phyloP scores from a whole-genome alignment of 2,888 invertebrate genomes.

The Hedychridium roseum region DNA sequence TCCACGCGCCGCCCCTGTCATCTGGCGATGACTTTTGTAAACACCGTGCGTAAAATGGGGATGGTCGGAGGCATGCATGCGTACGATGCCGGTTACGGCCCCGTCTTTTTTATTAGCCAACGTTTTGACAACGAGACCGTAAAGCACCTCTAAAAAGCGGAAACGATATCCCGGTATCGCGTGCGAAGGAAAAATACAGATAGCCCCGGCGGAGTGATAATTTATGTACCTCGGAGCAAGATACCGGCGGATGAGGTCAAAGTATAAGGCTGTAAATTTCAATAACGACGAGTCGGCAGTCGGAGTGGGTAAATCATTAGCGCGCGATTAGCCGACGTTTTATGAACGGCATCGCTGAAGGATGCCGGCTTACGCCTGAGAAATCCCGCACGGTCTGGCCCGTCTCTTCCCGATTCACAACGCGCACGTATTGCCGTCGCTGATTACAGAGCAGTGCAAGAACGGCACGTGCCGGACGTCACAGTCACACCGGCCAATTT shows the following conservation, averaged over 20 bases:
- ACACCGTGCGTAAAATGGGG: constrained; percentile 34
- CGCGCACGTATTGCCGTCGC: constrained; percentile 53
- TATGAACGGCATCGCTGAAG: constrained; percentile 12
- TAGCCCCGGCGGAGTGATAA: no score
- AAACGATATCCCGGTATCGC: no score
- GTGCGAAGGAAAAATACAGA: no score
- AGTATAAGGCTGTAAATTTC: no score
- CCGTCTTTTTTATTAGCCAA: no score
- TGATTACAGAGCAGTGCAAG: constrained; percentile 58
- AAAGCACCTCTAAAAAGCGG: no score
- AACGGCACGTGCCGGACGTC: constrained; percentile 61
- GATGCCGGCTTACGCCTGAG: constrained; percentile 38
- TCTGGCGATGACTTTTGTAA: constrained; percentile 63
- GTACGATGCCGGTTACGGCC: no score
- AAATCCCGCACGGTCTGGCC: constrained; percentile 38
- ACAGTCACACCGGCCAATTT: constrained; percentile 62
- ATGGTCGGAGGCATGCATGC: constrained; percentile 22
- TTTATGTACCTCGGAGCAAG: no score
- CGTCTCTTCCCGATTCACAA: no score
- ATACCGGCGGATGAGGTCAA: no score
- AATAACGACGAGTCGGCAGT: no score
- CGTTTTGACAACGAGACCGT: no score
- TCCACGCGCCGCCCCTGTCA: constrained; percentile 53
- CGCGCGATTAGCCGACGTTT: constrained; percentile 38
- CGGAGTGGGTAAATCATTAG: constrained; percentile 25